phyloP scores from a whole-genome alignment of 1,140 invertebrate genomes.

The Drosophila baimaii region DNA sequence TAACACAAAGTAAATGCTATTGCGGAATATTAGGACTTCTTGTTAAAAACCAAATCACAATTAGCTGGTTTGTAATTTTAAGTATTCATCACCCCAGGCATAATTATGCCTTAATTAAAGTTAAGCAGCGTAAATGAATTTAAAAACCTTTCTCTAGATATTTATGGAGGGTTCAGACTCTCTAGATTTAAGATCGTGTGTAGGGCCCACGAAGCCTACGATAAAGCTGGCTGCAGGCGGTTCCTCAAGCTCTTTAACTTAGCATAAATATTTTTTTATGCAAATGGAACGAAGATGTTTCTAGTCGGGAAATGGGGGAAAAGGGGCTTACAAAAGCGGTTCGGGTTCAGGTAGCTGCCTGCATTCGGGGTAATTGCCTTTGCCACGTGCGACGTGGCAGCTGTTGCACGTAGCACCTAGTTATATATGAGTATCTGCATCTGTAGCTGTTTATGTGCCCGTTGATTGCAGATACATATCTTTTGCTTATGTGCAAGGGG shows the following conservation, averaged over 20 bases:
- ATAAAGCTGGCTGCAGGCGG: not conserved
- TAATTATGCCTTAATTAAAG: constrained; percentile 13
- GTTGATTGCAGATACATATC: constrained; percentile 47
- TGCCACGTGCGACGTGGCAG: constrained; percentile 72
- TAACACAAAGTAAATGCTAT: not conserved
- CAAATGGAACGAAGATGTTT: constrained; percentile 33
- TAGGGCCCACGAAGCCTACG: not conserved
- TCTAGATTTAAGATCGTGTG: constrained; percentile 7
- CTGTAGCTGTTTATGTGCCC: constrained; percentile 38
- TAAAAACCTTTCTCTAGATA: not conserved
- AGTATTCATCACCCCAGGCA: not conserved
- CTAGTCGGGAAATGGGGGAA: constrained; percentile 7
- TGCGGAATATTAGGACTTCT: not conserved
- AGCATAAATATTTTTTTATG: constrained; percentile 31
- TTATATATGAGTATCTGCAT: not conserved
- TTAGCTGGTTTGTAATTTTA: not conserved
- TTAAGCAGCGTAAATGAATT: constrained; percentile 11
- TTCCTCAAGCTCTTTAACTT: constrained; percentile 1
- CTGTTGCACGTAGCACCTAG: constrained; percentile 63
- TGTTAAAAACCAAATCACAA: not conserved
- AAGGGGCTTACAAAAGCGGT: not conserved
- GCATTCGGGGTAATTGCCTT: constrained; percentile 39
- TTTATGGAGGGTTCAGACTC: not conserved
- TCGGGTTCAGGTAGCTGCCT: constrained; percentile 51
- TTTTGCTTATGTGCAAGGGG: constrained; percentile 15